Conservation (phyloP, 1,140 invertebrate species). For the Aricia agestis region DNA sequence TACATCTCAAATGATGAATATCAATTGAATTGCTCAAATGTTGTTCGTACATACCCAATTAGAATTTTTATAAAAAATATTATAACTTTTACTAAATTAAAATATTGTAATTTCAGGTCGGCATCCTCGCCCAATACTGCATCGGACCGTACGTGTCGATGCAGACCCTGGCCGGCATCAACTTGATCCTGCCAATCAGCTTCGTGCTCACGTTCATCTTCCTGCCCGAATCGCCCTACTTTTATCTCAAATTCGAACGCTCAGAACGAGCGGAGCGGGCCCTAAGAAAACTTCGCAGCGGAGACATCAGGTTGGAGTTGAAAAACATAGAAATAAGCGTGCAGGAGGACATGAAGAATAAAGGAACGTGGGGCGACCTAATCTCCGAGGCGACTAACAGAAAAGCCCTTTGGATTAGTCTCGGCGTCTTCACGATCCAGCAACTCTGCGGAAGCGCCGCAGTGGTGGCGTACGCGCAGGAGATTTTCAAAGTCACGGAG, state of each 20-base stretch:
- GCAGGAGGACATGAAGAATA: constrained; percentile 75
- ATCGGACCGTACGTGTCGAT: constrained; percentile 80
- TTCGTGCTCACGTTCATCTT: constrained; percentile 77
- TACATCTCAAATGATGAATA: too few species aligned
- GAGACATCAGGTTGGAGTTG: constrained; percentile 79
- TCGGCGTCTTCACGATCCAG: constrained; percentile 83
- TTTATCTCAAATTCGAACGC: constrained; percentile 74
- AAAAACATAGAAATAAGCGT: constrained; percentile 79
- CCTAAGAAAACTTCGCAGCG: constrained; percentile 73
- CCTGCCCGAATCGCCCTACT: constrained; percentile 79
- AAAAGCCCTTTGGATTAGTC: constrained; percentile 79
- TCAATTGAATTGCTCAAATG: too few species aligned
- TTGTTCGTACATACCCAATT: too few species aligned
- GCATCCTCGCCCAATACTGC: constrained; percentile 82
- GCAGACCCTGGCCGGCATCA: constrained; percentile 76
- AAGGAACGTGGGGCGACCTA: constrained; percentile 77
- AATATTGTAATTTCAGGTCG: constrained; percentile 73
- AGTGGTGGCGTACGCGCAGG: constrained; percentile 84
- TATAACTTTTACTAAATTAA: background rate
- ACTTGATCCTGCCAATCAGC: constrained; percentile 75
- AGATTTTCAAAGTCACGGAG: constrained; percentile 80
- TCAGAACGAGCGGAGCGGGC: constrained; percentile 71
- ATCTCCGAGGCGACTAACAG: constrained; percentile 79
- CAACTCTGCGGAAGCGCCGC: constrained; percentile 86
- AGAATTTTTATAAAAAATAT: too few species aligned